Percentiles rank a stretch among this genome's conserved stretches.
These are phyloP conservation scores for Sialia sialis DNA, from an alignment of 2,113 vertebrate species.

Conservation along the genomic window DNA sequence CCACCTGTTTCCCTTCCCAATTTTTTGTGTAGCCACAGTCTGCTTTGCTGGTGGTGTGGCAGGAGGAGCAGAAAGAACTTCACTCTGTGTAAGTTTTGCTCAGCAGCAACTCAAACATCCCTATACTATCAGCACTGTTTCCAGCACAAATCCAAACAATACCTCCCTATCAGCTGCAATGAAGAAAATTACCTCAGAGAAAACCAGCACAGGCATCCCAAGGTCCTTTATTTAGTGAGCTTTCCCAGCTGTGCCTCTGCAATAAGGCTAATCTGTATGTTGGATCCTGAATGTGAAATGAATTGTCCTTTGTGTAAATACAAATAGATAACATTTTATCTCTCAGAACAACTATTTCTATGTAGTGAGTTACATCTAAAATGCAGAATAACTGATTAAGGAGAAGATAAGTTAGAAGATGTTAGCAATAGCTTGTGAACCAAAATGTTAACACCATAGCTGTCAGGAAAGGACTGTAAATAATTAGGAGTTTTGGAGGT, in stretches of 20 bases:
- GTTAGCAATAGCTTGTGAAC: background rate
- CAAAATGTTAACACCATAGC: background rate
- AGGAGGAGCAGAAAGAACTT: background rate
- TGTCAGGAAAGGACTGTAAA: background rate
- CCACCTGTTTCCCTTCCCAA: background rate
- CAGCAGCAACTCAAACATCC: background rate
- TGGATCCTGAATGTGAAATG: constrained; percentile 31
- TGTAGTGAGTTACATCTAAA: background rate
- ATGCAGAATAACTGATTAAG: background rate
- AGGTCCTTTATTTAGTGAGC: constrained; percentile 7
- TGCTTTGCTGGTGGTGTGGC: background rate
- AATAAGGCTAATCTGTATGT: background rate
- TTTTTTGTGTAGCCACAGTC: background rate
- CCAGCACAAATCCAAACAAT: background rate
- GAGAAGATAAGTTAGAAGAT: background rate
- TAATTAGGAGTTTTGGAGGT: background rate
- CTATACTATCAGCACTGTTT: background rate
- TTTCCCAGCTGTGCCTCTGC: background rate
- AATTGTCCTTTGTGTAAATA: constrained; percentile 14
- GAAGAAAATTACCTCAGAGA: background rate
- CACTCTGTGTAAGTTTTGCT: background rate
- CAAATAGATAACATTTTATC: constrained; percentile 6
- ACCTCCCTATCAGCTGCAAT: background rate
- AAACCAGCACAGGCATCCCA: background rate
- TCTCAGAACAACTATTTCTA: background rate